Evolutionary conservation across 2,113 vertebrate species (phyloP), one percentile per base, ranked within the genome.

Genomic region (Conger conger): DNA sequence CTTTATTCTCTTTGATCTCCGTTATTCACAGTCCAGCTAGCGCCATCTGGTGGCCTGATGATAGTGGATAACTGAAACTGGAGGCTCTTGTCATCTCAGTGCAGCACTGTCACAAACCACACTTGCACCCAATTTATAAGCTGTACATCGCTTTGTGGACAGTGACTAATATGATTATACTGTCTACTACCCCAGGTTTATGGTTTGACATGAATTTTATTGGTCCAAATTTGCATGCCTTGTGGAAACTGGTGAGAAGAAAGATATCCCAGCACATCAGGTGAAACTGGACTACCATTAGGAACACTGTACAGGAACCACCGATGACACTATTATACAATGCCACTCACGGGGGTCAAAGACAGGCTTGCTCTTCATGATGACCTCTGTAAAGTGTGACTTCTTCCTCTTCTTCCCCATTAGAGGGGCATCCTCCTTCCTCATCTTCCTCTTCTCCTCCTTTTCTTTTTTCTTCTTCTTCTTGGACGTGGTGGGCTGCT

Each of bases 291-390:
- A 42, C 40, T 42, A 42, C 40, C 40, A 9, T 42, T 42, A 42
- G 40, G 40, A 42, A 50, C 45, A 9, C 45, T 50, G 9, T 3
- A 50, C 45, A 50, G 45, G 45, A 50, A 50, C 45, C 45, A 9
- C 8, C 1, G 45, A 50, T 73, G 27, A 73, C 2, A 73, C 23
- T 7, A 33, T 13, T n/a, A 30, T 11, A 73, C 27, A 30, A 73
- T 33, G 27, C n/a, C 7, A 92, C 94, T 92, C 86, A 98, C 97
- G 92, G 0, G 97, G 96, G 73, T 97, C 92, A 76, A 97, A 98
- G 35, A 94, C 91, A 0, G 97, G 96, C 84, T 97, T 98, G 35
- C 89, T 85, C 83, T 92, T 92, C 16, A 87, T 93, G 87, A 97
- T 85, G 0, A 91, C 93, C 1, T 94, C 92, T 0, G 96, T 94